Percentiles rank a stretch among this genome's conserved stretches.
Evolutionary conservation across 2,797 vertebrate genomes (phyloP).

Genomic region (Decapterus maruadsi): DNA sequence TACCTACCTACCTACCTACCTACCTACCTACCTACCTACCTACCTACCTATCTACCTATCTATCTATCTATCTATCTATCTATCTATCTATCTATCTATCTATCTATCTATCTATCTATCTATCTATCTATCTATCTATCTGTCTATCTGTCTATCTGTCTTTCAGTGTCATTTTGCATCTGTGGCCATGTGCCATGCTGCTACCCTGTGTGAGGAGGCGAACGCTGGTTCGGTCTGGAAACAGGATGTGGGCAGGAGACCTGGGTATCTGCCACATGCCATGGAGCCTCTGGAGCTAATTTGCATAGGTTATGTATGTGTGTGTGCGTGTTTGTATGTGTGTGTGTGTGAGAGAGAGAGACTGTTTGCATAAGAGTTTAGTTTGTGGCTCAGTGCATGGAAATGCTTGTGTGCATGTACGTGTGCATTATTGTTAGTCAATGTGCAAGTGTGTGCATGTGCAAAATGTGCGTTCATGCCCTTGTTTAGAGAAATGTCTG

Average conservation of each 20-base stretch:
- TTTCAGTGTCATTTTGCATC: slow-evolving; percentile 51
- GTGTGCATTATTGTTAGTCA: slow-evolving; percentile 30
- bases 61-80: too few species aligned
- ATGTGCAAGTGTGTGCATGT: slow-evolving; percentile 24
- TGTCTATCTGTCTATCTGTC: too few species aligned
- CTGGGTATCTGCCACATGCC: slow-evolving; percentile 81
- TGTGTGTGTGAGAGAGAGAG: too few species aligned
- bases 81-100: too few species aligned
- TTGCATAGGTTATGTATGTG: slow-evolving; percentile 69
- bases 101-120: too few species aligned
- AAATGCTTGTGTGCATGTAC: slow-evolving; percentile 44
- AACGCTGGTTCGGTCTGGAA: slow-evolving; percentile 76
- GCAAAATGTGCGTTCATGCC: slow-evolving; percentile 45
- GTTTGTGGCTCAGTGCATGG: slow-evolving; percentile 45
- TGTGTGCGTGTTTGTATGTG: slow-evolving; percentile 10
- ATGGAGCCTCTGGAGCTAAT: slow-evolving; percentile 72
- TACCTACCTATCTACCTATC: too few species aligned
- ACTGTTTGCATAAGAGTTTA: slow-evolving; percentile 51
- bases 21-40: too few species aligned
- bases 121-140: neutral
- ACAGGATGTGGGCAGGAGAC: slow-evolving; percentile 82
- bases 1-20: too few species aligned
- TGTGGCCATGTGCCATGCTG: slow-evolving; percentile 19
- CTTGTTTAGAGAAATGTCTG: slow-evolving; percentile 39
- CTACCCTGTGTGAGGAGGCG: slow-evolving; percentile 66